Base-by-base conservation (phyloP, 2,888 invertebrate genomes). In the Malthinus seriepunctatus region DNA sequence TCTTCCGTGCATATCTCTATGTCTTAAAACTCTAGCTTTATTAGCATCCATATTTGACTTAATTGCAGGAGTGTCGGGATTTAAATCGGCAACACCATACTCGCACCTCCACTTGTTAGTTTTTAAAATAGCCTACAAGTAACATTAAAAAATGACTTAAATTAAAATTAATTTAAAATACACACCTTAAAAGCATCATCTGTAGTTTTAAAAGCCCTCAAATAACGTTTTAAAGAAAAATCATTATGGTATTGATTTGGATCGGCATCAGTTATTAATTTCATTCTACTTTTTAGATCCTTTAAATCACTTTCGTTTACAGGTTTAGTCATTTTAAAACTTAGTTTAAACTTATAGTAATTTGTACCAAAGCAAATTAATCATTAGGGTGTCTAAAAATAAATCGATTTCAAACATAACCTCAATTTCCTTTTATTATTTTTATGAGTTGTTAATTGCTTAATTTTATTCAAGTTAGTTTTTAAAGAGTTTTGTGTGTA, bases 91-190 rank as follows among this genome's bases (percentile, higher is more conserved):
- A 2, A 90, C 88, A 47, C 87, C 88, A 78, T 89, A 90, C 65
- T 90, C 88, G 48, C 81, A 81, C 62, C 89, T 82, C 91, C 91
- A 91, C 78, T 89, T 90, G 73, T 90, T 90, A 45, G 90, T 90
- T 81, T 90, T 90, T 60, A 90, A 76, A 69, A 90, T 84, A 50
- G 88, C 89, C 88, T 89, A 70, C 34, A 80, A 80, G 3, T n/a
- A 51, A 46, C 32, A 52, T 15, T 52, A 31, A 14, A 14, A 35
- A 12, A 9, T 7, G 5, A 33, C 32, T 23, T 12, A 38, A 15
- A 46, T 37, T 37, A 37, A 11, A 37, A 42, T 42, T 2, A 32
- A 8, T 56, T 23, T 35, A 14, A 37, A 11, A 6, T 31, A 14
- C 12, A 11, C 78, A 89, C 89, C 84, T 90, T 88, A 76, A 90